phyloP scores from a whole-genome alignment of 2,888 invertebrate genomes.

The Melanostoma scalare region DNA sequence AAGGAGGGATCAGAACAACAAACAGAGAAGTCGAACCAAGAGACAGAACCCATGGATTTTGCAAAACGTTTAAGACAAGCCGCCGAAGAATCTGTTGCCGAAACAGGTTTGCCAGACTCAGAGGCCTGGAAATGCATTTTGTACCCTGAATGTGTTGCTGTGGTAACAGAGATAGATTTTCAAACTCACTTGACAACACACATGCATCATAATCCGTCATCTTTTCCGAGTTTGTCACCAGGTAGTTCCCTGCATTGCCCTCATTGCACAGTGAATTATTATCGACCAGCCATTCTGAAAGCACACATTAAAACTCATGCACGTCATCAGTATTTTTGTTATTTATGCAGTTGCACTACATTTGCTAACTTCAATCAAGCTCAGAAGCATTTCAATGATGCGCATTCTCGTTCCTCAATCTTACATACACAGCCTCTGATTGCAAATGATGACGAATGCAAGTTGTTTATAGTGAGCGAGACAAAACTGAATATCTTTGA shows the following conservation, averaged over 20 bases:
- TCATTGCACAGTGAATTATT: conserved; percentile 64
- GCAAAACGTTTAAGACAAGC: conserved; percentile 68
- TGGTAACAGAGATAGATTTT: conserved; percentile 75
- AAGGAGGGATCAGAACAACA: not conserved
- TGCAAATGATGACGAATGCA: conserved; percentile 26
- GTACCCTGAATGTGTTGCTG: conserved; percentile 73
- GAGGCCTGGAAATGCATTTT: conserved; percentile 55
- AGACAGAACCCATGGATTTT: not conserved
- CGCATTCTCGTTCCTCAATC: conserved; percentile 82
- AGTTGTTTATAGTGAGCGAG: conserved; percentile 82
- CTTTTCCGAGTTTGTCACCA: conserved; percentile 51
- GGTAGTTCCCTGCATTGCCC: conserved; percentile 76
- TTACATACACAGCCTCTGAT: conserved; percentile 81
- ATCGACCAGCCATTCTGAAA: conserved; percentile 79
- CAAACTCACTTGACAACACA: conserved; percentile 76
- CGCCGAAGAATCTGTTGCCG: conserved; percentile 70
- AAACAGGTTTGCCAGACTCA: conserved; percentile 75
- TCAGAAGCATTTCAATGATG: conserved; percentile 83
- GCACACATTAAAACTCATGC: conserved; percentile 86
- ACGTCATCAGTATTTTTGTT: conserved; percentile 84
- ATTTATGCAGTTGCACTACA: conserved; percentile 83
- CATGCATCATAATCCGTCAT: conserved; percentile 40
- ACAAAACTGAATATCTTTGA: conserved; percentile 73
- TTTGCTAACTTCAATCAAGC: conserved; percentile 77
- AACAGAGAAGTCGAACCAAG: not conserved